Conservation (phyloP, 2,888 invertebrate species). For the Epiblema foenella region DNA sequence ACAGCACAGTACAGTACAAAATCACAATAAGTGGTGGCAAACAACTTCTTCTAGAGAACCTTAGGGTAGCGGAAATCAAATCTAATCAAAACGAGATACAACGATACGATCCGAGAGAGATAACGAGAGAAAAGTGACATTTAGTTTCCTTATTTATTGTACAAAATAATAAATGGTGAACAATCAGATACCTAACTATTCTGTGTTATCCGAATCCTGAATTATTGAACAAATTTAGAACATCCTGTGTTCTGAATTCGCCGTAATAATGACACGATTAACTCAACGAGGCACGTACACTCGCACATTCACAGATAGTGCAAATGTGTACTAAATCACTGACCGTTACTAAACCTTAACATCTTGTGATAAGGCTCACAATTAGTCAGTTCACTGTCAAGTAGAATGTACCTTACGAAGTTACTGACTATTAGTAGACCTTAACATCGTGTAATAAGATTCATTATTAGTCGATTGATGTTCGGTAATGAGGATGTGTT, state of each 20-base stretch:
- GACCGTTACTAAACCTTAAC: not conserved
- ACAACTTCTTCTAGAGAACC: too few relatives aligned
- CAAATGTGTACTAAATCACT: conserved; percentile 45
- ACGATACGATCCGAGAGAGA: too few relatives aligned
- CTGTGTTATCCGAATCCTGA: too few relatives aligned
- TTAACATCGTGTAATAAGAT: not conserved
- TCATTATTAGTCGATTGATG: not conserved
- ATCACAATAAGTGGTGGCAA: too few relatives aligned
- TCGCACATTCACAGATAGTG: conserved; percentile 43
- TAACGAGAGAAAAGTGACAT: too few relatives aligned
- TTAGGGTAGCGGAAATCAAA: too few relatives aligned
- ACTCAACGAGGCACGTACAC: conserved; percentile 54
- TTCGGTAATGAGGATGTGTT: conserved; percentile 1
- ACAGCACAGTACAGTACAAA: too few relatives aligned
- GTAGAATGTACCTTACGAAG: not conserved
- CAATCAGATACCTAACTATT: too few relatives aligned
- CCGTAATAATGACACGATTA: conserved; percentile 69
- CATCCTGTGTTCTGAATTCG: conserved; percentile 52
- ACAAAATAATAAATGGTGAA: too few relatives aligned
- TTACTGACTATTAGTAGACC: not conserved
- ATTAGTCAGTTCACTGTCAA: not conserved
- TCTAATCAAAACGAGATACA: too few relatives aligned
- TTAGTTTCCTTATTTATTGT: too few relatives aligned
- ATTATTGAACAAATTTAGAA: conserved; percentile 20
- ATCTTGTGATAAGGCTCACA: not conserved